phyloP scores from a whole-genome alignment of 1,140 invertebrate species.

The Papilio machaon region DNA sequence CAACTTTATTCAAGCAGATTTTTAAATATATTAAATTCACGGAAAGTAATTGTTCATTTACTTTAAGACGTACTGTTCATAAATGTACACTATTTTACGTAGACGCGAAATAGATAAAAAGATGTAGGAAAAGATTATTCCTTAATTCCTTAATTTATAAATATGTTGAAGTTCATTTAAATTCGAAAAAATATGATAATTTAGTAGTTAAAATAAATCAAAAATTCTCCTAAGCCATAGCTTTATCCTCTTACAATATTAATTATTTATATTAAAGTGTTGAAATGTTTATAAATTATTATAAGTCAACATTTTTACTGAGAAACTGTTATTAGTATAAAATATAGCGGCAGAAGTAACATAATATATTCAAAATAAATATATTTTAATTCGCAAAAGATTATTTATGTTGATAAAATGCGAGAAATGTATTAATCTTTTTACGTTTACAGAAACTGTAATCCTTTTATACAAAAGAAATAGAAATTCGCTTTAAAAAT shows the following conservation, averaged over 20 bases:
- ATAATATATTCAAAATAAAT: slow-evolving; percentile 2
- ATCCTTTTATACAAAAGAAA: background rate
- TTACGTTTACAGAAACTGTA: too few relatives aligned
- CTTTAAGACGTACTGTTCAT: too few relatives aligned
- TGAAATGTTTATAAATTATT: slow-evolving; percentile 17
- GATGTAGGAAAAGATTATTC: background rate
- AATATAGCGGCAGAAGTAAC: background rate
- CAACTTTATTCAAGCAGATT: background rate
- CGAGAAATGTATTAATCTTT: background rate
- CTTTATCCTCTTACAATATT: background rate
- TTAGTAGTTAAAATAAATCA: slow-evolving; percentile 6
- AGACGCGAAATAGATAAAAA: background rate
- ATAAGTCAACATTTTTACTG: slow-evolving; percentile 12
- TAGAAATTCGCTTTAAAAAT: too few relatives aligned
- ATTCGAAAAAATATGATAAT: background rate
- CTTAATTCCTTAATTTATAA: background rate
- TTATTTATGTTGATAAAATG: background rate
- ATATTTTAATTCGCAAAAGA: background rate
- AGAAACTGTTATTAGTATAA: slow-evolving; percentile 12
- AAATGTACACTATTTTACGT: too few relatives aligned
- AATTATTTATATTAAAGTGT: slow-evolving; percentile 20
- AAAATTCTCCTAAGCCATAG: background rate
- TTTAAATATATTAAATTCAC: too few relatives aligned
- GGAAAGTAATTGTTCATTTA: too few relatives aligned
- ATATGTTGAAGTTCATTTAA: background rate